Evolutionary conservation across 2,797 vertebrate genomes (phyloP).

Genomic region (Cygnus olor): DNA sequence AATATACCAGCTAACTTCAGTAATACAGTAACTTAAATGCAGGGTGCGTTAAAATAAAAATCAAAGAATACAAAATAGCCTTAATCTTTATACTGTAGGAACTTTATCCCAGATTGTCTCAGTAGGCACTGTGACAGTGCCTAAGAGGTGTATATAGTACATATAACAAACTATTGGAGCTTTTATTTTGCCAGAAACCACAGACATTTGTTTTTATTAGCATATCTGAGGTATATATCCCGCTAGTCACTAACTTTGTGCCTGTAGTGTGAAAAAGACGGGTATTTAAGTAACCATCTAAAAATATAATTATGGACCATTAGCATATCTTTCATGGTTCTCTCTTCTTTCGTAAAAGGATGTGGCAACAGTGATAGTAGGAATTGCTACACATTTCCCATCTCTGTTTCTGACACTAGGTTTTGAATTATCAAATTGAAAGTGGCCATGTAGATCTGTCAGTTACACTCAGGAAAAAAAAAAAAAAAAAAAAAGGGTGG

Average conservation of each 20-base stretch:
- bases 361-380: background rate
- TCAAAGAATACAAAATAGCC: slow-evolving; percentile 71
- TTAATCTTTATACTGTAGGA: slow-evolving; percentile 56
- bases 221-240: slow-evolving; percentile 70
- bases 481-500: too few species aligned
- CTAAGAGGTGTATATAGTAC: slow-evolving; percentile 41
- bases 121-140: slow-evolving; percentile 32
- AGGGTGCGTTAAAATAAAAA: slow-evolving; percentile 64
- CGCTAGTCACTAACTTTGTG: slow-evolving; percentile 42
- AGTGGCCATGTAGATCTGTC: background rate
- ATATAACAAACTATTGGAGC: background rate
- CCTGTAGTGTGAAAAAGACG: slow-evolving; percentile 70
- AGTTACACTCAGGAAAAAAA: background rate
- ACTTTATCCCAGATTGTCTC: slow-evolving; percentile 47
- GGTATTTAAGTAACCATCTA: slow-evolving; percentile 73
- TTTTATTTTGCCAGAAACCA: slow-evolving; percentile 68
- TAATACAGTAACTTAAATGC: slow-evolving; percentile 60
- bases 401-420: background rate
- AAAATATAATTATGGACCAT: slow-evolving; percentile 71
- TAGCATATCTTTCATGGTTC: slow-evolving; percentile 66
- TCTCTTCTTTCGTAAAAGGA: slow-evolving; percentile 42
- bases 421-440: slow-evolving; percentile 11
- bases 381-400: background rate
- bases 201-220: slow-evolving; percentile 73
- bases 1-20: slow-evolving; percentile 56